phyloP scores from a whole-genome alignment of 2,888 invertebrate species.

The Dicyrtomina minuta region DNA sequence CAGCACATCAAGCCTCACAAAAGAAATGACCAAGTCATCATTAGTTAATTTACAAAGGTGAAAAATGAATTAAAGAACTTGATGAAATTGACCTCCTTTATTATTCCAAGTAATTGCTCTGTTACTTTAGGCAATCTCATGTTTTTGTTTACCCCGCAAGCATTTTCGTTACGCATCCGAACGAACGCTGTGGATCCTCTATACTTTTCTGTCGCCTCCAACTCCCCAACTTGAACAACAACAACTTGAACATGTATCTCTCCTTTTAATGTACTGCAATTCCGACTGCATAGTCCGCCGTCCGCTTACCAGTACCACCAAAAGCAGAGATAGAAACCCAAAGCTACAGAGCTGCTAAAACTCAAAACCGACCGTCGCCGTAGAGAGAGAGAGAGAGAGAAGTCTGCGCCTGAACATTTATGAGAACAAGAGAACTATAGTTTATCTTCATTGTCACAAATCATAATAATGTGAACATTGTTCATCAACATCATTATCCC shows the following conservation, averaged over 20 bases:
- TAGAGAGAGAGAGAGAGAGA: background rate
- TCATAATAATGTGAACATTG: conserved; percentile 32
- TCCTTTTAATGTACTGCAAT: no score
- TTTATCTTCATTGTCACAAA: conserved; percentile 30
- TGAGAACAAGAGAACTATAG: background rate
- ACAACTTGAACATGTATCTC: no score
- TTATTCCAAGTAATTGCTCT: conserved; percentile 39
- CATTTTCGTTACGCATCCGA: conserved; percentile 7
- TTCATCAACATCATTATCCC: conserved; percentile 15
- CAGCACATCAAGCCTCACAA: conserved; percentile 24
- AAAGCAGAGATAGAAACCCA: no score
- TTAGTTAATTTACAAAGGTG: conserved; percentile 38
- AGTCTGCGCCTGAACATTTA: background rate
- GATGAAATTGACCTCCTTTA: conserved; percentile 39
- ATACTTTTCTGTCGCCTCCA: no score
- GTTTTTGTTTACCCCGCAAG: conserved; percentile 26
- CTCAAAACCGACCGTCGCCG: background rate
- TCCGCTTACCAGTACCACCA: no score
- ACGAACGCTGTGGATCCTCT: background rate
- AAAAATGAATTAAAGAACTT: conserved; percentile 35
- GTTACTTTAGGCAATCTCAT: conserved; percentile 32
- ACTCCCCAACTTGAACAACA: no score
- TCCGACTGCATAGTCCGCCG: no score
- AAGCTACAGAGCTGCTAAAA: no score
- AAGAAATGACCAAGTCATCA: conserved; percentile 37